Conservation (phyloP, 2,797 vertebrate genomes). For the Vespertilio murinus region DNA sequence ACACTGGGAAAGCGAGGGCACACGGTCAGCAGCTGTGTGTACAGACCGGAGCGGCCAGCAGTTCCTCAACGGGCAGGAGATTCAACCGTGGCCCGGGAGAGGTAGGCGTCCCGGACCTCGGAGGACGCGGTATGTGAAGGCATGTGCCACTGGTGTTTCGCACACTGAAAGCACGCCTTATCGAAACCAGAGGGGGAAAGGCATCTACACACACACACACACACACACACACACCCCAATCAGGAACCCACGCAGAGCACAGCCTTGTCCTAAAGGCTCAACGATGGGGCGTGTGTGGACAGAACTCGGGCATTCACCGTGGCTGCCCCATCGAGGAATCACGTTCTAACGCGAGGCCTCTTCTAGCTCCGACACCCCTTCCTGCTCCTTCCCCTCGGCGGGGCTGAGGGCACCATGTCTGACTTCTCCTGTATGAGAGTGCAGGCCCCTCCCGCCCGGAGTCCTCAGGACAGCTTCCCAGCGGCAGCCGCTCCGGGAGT, state of each 20-base stretch:
- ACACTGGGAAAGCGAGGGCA: constrained; percentile 81
- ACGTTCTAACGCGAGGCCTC: no score
- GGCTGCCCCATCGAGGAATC: no score
- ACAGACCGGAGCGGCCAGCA: not conserved
- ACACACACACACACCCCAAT: not conserved
- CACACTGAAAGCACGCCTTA: not conserved
- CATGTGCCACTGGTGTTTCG: not conserved
- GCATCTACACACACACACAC: not conserved
- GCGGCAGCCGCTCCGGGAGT: no score
- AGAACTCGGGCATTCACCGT: not conserved
- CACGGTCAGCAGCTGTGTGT: not conserved
- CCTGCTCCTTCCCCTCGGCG: no score
- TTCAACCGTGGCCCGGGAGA: rapidly evolving
- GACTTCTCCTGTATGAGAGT: no score
- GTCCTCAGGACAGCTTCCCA: no score
- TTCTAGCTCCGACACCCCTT: no score
- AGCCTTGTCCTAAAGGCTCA: constrained; percentile 35
- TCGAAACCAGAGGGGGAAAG: not conserved
- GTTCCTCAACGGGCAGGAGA: not conserved
- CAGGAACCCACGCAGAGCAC: not conserved
- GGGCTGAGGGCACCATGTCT: no score
- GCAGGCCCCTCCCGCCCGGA: no score
- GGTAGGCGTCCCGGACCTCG: not conserved
- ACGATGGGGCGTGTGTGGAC: not conserved
- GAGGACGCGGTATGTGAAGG: not conserved